phyloP scores from a whole-genome alignment of 2,888 invertebrate genomes.

The Meteorus colon region DNA sequence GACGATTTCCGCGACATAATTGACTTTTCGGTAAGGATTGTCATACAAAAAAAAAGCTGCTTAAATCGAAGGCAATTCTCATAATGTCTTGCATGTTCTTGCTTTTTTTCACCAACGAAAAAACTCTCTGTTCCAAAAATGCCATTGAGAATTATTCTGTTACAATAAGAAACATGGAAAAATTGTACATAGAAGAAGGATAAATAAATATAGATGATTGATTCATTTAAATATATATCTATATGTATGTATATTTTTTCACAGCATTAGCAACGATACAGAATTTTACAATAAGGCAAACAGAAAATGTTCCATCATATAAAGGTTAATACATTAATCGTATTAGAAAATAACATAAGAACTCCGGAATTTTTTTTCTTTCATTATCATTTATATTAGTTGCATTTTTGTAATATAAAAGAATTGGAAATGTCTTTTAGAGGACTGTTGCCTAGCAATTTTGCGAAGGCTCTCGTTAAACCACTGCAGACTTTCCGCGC shows the following conservation, averaged over 20 bases:
- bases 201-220: slow-evolving; percentile 33
- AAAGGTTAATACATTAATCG: slow-evolving; percentile 70
- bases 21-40: neutral
- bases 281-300: slow-evolving; percentile 65
- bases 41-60: neutral
- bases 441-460: slow-evolving; percentile 41
- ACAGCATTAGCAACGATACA: slow-evolving; percentile 70
- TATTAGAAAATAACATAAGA: slow-evolving; percentile 57
- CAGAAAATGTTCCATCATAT: slow-evolving; percentile 56
- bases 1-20: slow-evolving; percentile 68
- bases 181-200: neutral
- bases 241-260: slow-evolving; percentile 56
- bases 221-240: slow-evolving; percentile 45
- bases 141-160: neutral
- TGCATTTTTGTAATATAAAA: slow-evolving; percentile 51
- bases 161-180: neutral
- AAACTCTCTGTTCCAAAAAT: neutral
- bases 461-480: slow-evolving; percentile 34
- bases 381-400: slow-evolving; percentile 50
- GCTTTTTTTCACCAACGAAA: neutral
- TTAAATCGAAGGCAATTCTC: neutral
- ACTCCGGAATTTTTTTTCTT: slow-evolving; percentile 43
- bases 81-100: neutral
- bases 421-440: slow-evolving; percentile 60
- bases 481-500: slow-evolving; percentile 39